Base-by-base conservation (phyloP, 2,113 vertebrate species). In the Miniopterus natalensis region DNA sequence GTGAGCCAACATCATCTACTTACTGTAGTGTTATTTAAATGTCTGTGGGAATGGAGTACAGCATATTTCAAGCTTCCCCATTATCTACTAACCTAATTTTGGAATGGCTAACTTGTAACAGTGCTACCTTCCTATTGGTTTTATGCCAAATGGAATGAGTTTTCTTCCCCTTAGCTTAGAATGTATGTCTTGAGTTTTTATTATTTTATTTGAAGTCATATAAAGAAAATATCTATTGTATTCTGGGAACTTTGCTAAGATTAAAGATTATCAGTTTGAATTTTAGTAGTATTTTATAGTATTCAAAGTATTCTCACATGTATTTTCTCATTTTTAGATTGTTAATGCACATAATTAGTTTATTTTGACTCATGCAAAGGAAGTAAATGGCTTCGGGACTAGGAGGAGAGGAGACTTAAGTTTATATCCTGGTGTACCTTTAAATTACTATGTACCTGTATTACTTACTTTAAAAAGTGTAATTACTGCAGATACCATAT, bases 281-380 rank as follows among this genome's bases (percentile, higher is more conserved):
- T 89, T 95, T 84, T 78, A n/a, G 17, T 90, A 63, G 53, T 57
- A 59, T 27, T 96, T 70, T 90, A 36, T 29, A 89, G 42, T 85
- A 81, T 68, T 86, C 20, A 49, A 25, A 93, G 47, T 74, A 68
- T 90, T 90, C 53, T 93, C 3, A 88, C 12, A 5, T 49, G 2
- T 53, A 66, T 83, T 95, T 95, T 84, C 55, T 94, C 31, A 88
- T 66, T 77, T 90, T 10, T n/a, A 8, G 21, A 53, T 83, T 92
- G 21, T 83, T 86, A 63, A 9, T 88, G 9, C 5, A 73, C 20
- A 55, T 94, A 73, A 85, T 79, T 93, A 86, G 40, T 92, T 86
- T 90, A 84, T 92, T 95, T 90, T 95, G 51, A 83, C 27, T 68
- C 17, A 75, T 90, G 61, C 1, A 95, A 29, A 87, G 68, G 31